Evolutionary conservation across 2,797 vertebrate genomes (phyloP), one percentile per base, ranked within the genome.

Genomic region (Poecilia wingei): DNA sequence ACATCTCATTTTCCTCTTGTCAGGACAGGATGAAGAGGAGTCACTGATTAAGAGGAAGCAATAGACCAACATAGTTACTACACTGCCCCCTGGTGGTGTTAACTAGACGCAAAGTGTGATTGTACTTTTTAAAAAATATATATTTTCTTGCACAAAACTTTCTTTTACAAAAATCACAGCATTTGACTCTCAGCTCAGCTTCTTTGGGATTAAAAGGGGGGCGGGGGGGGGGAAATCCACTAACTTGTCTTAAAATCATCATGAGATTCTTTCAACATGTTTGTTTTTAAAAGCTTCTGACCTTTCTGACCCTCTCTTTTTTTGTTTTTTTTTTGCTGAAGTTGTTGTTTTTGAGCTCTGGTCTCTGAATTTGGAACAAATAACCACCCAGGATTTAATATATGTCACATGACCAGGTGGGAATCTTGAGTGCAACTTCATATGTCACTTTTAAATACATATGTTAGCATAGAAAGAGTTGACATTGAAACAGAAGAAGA

Each of bases 71-170:
- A 43, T 20, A 84, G 77, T 2, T n/a, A 72, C 79, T 72, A 80
- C 86, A 69, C 78, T 89, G 87, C 82, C 87, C 83, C 49, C 92
- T 84, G 51, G 81, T 86, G 91, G 81, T 43, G 12, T 31, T n/a
- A 69, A 31, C 3, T 36, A 33, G 57, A 71, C 43, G 10, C 25
- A 76, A 45, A 25, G 7, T 25, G 20, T 12, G 9, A 41, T 41
- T 28, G 25, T 12, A 13, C 53, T n/a, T 57, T n/a, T 22, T 1
- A 9, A 51, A 22, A 51, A 51, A 20, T 5, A 22, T 22, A 8
- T 0, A 12, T n/a, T 25, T 41, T 68, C 10, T 43, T 68, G 39
- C 39, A 68, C 18, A 66, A 31, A 31, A 9, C 33, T 66, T 66
- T 66, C 3, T 36, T 66, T 66, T 33, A 61, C 28, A 33, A 33